These are phyloP conservation scores for Crenuchus spilurus DNA, from an alignment of 2,797 vertebrate species.

Conservation along the genomic window DNA sequence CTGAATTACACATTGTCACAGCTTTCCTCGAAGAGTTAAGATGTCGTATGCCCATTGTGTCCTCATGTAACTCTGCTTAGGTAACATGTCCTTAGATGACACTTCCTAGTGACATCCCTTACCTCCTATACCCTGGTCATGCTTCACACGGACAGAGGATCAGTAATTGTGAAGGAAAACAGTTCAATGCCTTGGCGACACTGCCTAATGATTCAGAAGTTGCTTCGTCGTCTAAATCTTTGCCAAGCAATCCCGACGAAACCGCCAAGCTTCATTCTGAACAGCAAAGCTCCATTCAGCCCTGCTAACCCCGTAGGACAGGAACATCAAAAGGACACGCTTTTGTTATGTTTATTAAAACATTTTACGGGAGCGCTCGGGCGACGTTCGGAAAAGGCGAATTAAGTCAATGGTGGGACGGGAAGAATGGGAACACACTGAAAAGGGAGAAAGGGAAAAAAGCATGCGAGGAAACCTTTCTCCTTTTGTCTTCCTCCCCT, in stretches of 20 bases:
- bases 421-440: background rate
- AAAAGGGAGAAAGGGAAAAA: conserved; percentile 3
- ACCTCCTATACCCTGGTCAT: background rate
- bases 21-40: background rate
- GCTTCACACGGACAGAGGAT: background rate
- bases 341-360: conserved; percentile 45
- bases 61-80: too few relatives aligned
- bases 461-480: background rate
- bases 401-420: background rate
- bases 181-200: background rate
- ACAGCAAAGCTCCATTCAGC: conserved; percentile 29
- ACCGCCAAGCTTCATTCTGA: conserved; percentile 7
- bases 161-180: background rate
- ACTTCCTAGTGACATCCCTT: background rate
- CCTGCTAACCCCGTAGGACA: background rate
- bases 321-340: conserved; percentile 12
- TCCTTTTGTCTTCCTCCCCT: background rate
- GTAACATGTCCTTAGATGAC: background rate
- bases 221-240: conserved; percentile 1
- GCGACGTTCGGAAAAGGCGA: background rate
- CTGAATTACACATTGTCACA: background rate
- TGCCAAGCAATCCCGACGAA: background rate
- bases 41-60: background rate
- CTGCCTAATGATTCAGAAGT: conserved; percentile 7
- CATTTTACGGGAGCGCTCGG: conserved; percentile 12